Evolutionary conservation across 1,140 invertebrate species (phyloP), one percentile per base, ranked within the genome.

Genomic region (Nylanderia fulva): DNA sequence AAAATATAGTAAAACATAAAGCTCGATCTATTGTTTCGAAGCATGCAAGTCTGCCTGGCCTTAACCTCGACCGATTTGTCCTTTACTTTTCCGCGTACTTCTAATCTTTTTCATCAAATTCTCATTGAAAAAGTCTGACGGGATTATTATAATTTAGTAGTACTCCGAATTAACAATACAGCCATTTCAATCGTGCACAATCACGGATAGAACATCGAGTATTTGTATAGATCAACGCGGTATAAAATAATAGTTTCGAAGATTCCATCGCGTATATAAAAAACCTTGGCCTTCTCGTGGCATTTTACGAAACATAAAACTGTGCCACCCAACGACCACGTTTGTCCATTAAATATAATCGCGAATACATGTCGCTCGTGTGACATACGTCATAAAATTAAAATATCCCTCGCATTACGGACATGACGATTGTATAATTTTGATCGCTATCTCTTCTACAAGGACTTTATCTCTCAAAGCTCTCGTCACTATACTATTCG

Each of bases 241-340:
- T 63, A 54, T 39, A 79, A 66, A 48, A 21, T 21, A 45, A 24
- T 15, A 48, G 18, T 74, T 36, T n/a, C 60, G 60, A 77, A 33
- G 75, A 77, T 52, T 39, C 42, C 39, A 42, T 63, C 61, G 61
- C 29, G 61, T 29, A 79, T n/a, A n/a, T n/a, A n/a, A n/a, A n/a
- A n/a, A n/a, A n/a, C 75, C 61, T 79, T 79, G 77, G 52, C 77
- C 66, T 82, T 72, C 56, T 7, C 52, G 52, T 82, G 77, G 72
- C 77, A 82, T 82, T 82, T 82, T 36, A 71, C 77, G 77, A 71
- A 82, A 82, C 36, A 33, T 61, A 36, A 60, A 82, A 71, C n/a
- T 82, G 18, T 82, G 36, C 27, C 52, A 58, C 18, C 39, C 42
- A 48, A 45, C 52, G 36, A n/a, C 24, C 9, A 21, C 24, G 52